phyloP scores from a whole-genome alignment of 2,888 invertebrate genomes.

The Diarsia brunnea region DNA sequence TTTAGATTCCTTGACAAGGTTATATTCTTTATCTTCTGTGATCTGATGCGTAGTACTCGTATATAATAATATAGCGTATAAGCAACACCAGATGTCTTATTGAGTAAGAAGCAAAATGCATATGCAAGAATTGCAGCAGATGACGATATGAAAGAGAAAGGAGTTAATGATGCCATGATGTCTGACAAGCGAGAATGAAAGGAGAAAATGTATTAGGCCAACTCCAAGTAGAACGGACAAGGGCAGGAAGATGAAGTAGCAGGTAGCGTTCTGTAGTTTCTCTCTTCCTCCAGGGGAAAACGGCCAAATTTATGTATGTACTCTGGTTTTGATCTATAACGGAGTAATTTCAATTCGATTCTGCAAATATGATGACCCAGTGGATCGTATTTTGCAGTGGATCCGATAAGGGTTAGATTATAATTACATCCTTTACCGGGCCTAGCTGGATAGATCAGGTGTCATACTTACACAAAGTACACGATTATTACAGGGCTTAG shows the following conservation, averaged over 20 bases:
- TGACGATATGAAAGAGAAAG: background rate
- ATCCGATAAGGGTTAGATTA: background rate
- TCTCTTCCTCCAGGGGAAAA: background rate
- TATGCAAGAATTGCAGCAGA: background rate
- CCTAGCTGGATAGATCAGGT: background rate
- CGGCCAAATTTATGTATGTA: background rate
- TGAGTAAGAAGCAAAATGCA: background rate
- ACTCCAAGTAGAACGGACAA: too few relatives aligned
- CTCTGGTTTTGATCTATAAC: background rate
- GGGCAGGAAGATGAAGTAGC: background rate
- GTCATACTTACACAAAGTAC: background rate
- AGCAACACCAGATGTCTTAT: background rate
- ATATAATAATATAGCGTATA: background rate
- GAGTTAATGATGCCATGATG: too few relatives aligned
- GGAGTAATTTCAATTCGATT: background rate
- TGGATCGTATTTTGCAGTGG: background rate
- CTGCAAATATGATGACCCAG: background rate
- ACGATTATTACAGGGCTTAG: background rate
- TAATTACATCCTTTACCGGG: background rate
- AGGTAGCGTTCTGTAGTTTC: background rate
- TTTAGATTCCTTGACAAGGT: slow-evolving; percentile 23
- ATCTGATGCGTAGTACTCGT: background rate
- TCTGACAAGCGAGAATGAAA: too few relatives aligned
- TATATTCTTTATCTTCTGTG: background rate
- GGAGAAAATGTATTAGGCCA: too few relatives aligned